Base-by-base conservation (phyloP, 1,140 invertebrate species). In the Ericerus pela region DNA sequence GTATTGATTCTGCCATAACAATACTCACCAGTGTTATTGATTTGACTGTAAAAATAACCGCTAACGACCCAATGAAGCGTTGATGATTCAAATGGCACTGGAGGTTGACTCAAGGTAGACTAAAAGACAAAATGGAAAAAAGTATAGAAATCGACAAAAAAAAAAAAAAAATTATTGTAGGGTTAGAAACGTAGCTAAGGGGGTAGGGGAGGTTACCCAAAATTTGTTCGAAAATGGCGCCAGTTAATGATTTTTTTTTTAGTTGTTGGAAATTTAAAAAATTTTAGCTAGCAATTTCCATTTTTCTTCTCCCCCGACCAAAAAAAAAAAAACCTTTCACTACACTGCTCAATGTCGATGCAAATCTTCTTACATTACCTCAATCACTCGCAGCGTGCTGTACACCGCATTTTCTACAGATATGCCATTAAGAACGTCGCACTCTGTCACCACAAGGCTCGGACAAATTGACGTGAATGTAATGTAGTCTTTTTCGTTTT, bases 361-460 rank as follows among this genome's bases (percentile, higher is more conserved):
- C n/a, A n/a, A n/a, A n/a, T n/a, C n/a, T n/a, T n/a, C n/a, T n/a
- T n/a, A n/a, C 33, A 36, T 61, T 55, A 73, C 73, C 70, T 76
- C 73, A 18, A 74, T 63, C 20, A 68, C 66, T 63, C 70, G 71
- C 14, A 76, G 65, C 8, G 73, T 66, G 37, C 68, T 64, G 8
- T 74, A 66, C 22, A 74, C 63, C 11, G 73, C 69, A 20, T 67
- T 70, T 63, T 76, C 74, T 0, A 75, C 68, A n/a, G 73, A 74
- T 41, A 73, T 67, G 1, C 71, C 72, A 31, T 70, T 62, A 16
- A 73, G 61, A 14, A 52, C 60, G 33, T 63, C 62, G 11, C 61
- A 61, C 14, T 62, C 53, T 24, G 61, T 65, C 11, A 66, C 56
- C 2, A 74, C 68, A 3, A 63, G 59, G 27, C 63, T 64, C 0